Evolutionary conservation across 2,113 vertebrate genomes (phyloP).

Genomic region (Lathamus discolor): DNA sequence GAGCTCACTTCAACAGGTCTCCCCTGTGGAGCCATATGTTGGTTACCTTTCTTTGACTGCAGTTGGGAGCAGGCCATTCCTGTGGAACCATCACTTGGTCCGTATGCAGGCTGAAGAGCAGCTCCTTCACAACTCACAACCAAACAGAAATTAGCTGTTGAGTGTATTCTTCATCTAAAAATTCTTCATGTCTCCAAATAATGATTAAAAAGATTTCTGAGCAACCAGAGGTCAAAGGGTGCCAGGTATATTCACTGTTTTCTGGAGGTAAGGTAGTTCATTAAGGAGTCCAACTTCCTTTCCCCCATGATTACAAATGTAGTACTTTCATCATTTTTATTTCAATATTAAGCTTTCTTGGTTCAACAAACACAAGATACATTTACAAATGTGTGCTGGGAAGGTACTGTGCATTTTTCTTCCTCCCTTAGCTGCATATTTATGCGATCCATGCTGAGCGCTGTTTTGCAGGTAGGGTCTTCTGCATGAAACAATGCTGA

Average conservation of each 20-base stretch:
- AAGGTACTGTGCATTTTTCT: neutral
- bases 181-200: neutral
- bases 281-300: neutral
- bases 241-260: neutral
- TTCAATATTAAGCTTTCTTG: neutral
- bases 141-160: neutral
- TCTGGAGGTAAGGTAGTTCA: neutral
- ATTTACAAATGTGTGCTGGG: neutral
- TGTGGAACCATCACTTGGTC: neutral
- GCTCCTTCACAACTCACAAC: neutral
- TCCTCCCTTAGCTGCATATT: slow-evolving; percentile 35
- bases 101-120: neutral
- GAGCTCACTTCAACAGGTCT: neutral
- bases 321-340: neutral
- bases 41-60: neutral
- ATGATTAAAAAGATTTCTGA: neutral
- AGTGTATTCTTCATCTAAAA: neutral
- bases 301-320: neutral
- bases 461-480: slow-evolving; percentile 34
- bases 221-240: neutral
- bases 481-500: slow-evolving; percentile 23
- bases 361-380: neutral
- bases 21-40: neutral
- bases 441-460: slow-evolving; percentile 30
- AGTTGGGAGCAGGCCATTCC: neutral